These are phyloP conservation scores for Drosophila acutilabella DNA, from an alignment of 2,888 invertebrate species.

Conservation along the genomic window DNA sequence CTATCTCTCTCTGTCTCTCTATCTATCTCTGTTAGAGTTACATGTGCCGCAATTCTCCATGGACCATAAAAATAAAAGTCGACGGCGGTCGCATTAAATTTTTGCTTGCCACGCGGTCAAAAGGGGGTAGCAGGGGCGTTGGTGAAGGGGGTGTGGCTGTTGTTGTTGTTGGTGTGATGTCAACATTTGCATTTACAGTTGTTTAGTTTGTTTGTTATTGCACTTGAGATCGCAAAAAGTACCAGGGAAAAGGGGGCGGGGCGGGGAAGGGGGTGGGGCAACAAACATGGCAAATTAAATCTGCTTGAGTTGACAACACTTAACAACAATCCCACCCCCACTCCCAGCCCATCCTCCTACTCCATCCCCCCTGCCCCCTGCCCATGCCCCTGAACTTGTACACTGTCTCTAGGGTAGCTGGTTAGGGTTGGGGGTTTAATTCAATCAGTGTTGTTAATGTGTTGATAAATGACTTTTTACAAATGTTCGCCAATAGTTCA, in stretches of 20 bases:
- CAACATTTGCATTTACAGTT: constrained; percentile 80
- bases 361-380: not conserved
- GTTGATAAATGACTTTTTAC: constrained; percentile 78
- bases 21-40: constrained; percentile 7
- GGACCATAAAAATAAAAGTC: constrained; percentile 72
- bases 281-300: constrained; percentile 83
- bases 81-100: constrained; percentile 65
- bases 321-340: constrained; percentile 34
- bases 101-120: constrained; percentile 66
- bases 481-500: constrained; percentile 55
- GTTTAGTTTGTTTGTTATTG: constrained; percentile 68
- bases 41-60: constrained; percentile 82
- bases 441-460: constrained; percentile 79
- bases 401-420: not conserved
- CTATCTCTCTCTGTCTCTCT: constrained; percentile 1
- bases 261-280: not conserved
- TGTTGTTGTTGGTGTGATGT: constrained; percentile 65
- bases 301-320: constrained; percentile 83
- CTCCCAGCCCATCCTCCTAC: not conserved
- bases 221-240: constrained; percentile 60
- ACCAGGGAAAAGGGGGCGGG: not conserved
- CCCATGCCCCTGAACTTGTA: no score
- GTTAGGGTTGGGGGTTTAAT: constrained; percentile 34
- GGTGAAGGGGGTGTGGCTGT: not conserved
- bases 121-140: not conserved